Percentiles rank a stretch among this genome's conserved stretches.
These are phyloP conservation scores for Microctonus brassicae DNA, from an alignment of 2,888 invertebrate species.

Conservation along the genomic window DNA sequence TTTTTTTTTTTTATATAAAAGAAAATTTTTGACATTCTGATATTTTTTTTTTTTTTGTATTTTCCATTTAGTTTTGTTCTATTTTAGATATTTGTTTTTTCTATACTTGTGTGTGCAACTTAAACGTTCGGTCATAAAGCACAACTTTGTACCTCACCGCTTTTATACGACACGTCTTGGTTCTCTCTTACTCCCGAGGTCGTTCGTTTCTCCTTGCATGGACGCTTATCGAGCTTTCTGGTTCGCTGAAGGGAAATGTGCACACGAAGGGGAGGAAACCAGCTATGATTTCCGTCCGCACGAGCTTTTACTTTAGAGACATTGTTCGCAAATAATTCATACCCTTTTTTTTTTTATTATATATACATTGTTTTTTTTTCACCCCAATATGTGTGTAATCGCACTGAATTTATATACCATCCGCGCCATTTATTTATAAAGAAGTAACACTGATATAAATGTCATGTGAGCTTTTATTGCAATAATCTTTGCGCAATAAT, in stretches of 20 bases:
- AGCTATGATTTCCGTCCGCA: neutral
- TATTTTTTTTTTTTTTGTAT: neutral
- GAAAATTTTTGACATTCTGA: neutral
- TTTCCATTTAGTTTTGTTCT: neutral
- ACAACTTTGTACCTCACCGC: neutral
- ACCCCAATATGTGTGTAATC: neutral
- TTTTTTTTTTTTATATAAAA: neutral
- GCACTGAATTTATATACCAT: neutral
- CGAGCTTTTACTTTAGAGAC: neutral
- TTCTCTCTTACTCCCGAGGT: neutral
- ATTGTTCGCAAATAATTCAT: constrained; percentile 4
- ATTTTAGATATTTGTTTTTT: neutral
- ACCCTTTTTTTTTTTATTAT: neutral
- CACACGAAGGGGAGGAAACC: neutral
- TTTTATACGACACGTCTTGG: neutral
- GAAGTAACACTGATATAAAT: neutral
- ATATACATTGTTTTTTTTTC: neutral
- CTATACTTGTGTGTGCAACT: neutral
- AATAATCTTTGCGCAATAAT: too few species aligned
- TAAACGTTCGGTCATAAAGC: neutral
- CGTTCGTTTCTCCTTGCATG: neutral
- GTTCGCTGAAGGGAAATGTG: constrained; percentile 12
- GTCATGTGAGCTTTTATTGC: too few species aligned
- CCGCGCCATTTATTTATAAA: neutral
- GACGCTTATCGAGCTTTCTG: constrained; percentile 30